These are phyloP conservation scores for Volucella zonaria DNA, from an alignment of 2,888 invertebrate species.

Conservation along the genomic window DNA sequence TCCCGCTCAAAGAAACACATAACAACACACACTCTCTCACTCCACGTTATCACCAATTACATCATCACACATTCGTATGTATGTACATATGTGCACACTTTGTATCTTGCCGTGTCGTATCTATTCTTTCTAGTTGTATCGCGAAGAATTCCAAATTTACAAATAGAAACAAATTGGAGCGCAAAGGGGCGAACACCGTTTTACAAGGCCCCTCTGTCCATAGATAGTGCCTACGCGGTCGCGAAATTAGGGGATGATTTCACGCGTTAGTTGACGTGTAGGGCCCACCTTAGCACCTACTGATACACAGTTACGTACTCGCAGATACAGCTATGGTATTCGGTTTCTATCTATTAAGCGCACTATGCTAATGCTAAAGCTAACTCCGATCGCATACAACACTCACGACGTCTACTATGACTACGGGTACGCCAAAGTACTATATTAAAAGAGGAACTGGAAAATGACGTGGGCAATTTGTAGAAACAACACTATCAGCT, in stretches of 20 bases:
- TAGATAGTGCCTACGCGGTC: neutral
- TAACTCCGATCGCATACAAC: conserved; percentile 12
- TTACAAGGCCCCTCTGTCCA: neutral
- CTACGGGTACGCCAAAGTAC: conserved; percentile 36
- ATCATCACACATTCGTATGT: conserved; percentile 47
- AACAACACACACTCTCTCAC: conserved; percentile 9
- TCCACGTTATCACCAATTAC: conserved; percentile 58
- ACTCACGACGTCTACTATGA: conserved; percentile 6
- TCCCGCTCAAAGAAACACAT: conserved; percentile 40
- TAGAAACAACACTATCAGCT: conserved; percentile 52
- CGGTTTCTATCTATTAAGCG: conserved; percentile 15
- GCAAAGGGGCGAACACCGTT: conserved; percentile 22
- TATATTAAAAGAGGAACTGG: conserved; percentile 5
- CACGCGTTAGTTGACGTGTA: conserved; percentile 47
- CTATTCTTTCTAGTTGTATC: neutral
- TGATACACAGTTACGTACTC: conserved; percentile 11
- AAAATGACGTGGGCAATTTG: conserved; percentile 54
- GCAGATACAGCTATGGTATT: too few species aligned
- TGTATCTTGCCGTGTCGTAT: too few species aligned
- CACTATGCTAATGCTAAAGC: conserved; percentile 14
- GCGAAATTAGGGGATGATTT: conserved; percentile 55
- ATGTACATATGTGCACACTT: neutral
- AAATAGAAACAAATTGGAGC: conserved; percentile 2
- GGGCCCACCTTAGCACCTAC: conserved; percentile 63
- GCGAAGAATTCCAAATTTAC: conserved; percentile 30